Evolutionary conservation across 2,113 vertebrate species (phyloP), one percentile per base, ranked within the genome.

Genomic region (Picathartes gymnocephalus): DNA sequence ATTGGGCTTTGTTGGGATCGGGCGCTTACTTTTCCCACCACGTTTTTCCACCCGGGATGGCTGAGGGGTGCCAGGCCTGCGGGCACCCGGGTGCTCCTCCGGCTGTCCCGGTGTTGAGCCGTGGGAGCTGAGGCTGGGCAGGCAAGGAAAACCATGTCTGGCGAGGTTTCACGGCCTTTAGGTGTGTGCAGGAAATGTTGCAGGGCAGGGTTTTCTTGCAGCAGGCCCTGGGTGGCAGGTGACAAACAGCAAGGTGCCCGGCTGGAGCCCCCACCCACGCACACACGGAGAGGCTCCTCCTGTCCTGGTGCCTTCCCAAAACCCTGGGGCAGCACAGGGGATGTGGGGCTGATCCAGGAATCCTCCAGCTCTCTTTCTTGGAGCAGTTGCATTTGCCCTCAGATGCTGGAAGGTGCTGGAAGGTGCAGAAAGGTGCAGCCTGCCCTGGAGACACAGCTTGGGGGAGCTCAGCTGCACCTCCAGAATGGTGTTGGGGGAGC

Each of bases 121-220:
- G 3, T 23, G 78, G 81, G 65, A 94, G 51, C 54, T 6, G 27
- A 21, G 84, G 93, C 81, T 31, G 45, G 90, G 48, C 24, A 7
- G 88, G 81, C n/a, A 12, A 1, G 39, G 84, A 53, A 83, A 91
- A 30, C 81, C 71, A 18, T 2, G 2, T 81, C 70, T 90, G 93
- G 62, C 4, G 2, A 82, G 82, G 85, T 82, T 77, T 89, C 81
- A 12, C 8, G 4, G 84, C 94, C 93, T 87, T 56, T 74, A 40
- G 84, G 89, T 78, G 93, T 8, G 92, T 21, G 72, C 77, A 54
- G 92, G 92, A 74, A 78, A 84, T 74, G 92, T 94, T 86, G 90
- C 77, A 70, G 96, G 96, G 92, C 81, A 94, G 92, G 95, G 96
- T 89, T 96, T 94, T 96, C 92, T 95, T 83, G 86, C 81, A 93